Conservation (phyloP, 37 sponge, comb jelly and placozoan genomes). For the Diacarnus erythraeanus region DNA sequence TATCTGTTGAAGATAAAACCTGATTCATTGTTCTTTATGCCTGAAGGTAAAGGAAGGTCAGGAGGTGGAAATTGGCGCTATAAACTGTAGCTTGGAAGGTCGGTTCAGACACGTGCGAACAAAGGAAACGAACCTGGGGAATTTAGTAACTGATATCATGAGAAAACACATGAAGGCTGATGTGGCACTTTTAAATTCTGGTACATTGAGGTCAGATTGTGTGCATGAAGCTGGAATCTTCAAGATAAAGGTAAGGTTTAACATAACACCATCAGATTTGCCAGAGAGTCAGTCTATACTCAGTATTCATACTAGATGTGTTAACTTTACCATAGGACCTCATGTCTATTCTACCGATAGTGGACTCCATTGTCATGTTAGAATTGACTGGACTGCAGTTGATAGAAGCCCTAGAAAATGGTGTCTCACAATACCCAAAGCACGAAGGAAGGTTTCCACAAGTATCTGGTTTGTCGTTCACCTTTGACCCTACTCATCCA, state of each 20-base stretch:
- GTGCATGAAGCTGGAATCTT: constrained; percentile 53
- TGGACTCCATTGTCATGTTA: constrained; percentile 36
- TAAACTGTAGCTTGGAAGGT: constrained; percentile 65
- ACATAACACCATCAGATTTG: not conserved
- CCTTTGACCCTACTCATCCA: constrained; percentile 62
- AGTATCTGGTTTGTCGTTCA: constrained; percentile 77
- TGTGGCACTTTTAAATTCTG: constrained; percentile 73
- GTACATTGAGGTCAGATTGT: constrained; percentile 59
- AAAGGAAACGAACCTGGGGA: constrained; percentile 75
- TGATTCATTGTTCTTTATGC: not conserved
- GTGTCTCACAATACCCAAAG: constrained; percentile 77
- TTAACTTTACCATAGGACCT: constrained; percentile 33
- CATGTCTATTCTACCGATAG: constrained; percentile 48
- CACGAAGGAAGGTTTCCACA: constrained; percentile 82
- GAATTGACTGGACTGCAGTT: constrained; percentile 62
- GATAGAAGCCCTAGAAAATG: constrained; percentile 77
- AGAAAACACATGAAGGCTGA: constrained; percentile 63
- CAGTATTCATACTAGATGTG: not conserved
- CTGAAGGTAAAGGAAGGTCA: constrained; percentile 38
- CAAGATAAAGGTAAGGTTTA: constrained; percentile 46
- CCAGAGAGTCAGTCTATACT: too few relatives aligned
- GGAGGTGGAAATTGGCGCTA: constrained; percentile 51
- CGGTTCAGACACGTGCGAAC: constrained; percentile 66
- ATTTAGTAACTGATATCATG: constrained; percentile 80
- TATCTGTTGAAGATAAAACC: too few relatives aligned